These are phyloP conservation scores for Polypedilum pembai DNA, from an alignment of 1,140 invertebrate species.

Conservation along the genomic window DNA sequence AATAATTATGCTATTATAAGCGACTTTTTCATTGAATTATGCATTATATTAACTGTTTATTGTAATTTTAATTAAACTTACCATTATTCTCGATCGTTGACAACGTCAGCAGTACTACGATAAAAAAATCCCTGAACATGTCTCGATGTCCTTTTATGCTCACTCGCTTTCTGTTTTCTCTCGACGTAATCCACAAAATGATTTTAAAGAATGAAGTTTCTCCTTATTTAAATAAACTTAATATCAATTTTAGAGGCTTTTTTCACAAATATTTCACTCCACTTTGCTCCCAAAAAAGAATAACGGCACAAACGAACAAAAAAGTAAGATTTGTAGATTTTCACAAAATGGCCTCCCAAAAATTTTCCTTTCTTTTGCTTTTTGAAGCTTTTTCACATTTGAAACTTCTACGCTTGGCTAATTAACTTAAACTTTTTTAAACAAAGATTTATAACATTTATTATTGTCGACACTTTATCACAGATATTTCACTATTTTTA, in stretches of 20 bases:
- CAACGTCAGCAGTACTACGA: neutral
- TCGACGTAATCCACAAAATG: neutral
- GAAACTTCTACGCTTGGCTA: neutral
- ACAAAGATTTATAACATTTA: neutral
- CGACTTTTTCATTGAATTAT: too few relatives aligned
- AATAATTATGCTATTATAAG: too few relatives aligned
- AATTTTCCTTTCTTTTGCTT: neutral
- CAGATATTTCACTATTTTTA: constrained; percentile 8
- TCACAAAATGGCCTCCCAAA: constrained; percentile 23
- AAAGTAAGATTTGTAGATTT: constrained; percentile 23
- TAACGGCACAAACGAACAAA: neutral
- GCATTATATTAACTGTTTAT: too few relatives aligned
- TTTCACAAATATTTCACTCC: neutral
- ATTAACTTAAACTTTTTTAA: neutral
- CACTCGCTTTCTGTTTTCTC: neutral
- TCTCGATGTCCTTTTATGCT: neutral
- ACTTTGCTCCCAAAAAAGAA: neutral
- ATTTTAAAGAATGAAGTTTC: neutral
- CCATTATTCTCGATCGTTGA: constrained; percentile 20
- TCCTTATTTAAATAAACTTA: neutral
- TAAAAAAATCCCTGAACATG: constrained; percentile 21
- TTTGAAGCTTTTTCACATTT: neutral
- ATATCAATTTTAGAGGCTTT: neutral
- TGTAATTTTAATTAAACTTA: neutral
- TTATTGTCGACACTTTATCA: constrained; percentile 27